These are phyloP conservation scores for Heteronetta atricapilla DNA, from an alignment of 2,113 vertebrate genomes.

Conservation along the genomic window DNA sequence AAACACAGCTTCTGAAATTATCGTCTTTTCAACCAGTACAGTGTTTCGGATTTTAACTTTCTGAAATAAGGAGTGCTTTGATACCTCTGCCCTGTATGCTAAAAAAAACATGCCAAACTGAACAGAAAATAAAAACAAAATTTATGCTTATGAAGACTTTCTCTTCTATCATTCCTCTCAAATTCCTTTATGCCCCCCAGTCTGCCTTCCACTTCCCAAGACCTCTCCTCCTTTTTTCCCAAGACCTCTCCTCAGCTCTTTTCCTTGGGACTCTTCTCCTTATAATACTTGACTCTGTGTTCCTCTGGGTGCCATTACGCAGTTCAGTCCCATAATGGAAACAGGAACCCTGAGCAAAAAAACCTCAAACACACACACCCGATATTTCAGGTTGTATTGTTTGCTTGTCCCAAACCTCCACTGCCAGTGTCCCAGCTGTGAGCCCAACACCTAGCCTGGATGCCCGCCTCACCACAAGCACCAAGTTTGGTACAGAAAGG, in stretches of 20 bases:
- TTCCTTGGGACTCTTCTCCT: neutral
- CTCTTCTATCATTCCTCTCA: neutral
- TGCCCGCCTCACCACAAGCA: neutral
- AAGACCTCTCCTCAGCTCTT: neutral
- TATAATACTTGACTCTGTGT: rapidly evolving
- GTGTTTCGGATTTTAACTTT: neutral
- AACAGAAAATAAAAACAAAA: neutral
- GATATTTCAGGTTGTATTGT: neutral
- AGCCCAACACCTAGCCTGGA: neutral
- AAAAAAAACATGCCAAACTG: neutral
- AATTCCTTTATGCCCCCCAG: neutral
- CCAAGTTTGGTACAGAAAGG: neutral
- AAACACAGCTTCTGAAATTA: neutral
- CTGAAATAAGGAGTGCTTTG: neutral
- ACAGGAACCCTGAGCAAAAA: neutral
- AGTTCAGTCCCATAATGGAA: neutral
- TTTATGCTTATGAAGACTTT: neutral
- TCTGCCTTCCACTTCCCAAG: neutral
- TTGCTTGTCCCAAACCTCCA: neutral
- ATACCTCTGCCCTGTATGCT: neutral
- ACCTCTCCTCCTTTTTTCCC: neutral
- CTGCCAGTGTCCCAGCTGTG: neutral
- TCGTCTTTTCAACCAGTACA: neutral
- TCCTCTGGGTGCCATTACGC: neutral
- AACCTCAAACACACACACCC: neutral